Evolutionary conservation across 2,888 invertebrate species (phyloP).

Genomic region (Acronicta psi): DNA sequence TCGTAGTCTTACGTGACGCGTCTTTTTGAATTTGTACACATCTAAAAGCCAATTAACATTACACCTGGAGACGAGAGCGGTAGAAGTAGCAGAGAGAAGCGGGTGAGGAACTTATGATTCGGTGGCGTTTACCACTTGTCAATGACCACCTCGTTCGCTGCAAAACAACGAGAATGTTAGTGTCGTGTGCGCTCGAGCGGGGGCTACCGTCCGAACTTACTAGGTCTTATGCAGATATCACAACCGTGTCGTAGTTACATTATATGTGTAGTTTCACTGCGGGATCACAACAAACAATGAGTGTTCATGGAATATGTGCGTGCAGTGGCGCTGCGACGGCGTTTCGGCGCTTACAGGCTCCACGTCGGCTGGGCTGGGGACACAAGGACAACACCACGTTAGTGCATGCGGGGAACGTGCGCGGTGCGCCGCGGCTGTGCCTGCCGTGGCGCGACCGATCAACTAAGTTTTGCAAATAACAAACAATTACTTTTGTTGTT

Average conservation of each 20-base stretch:
- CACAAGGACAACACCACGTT: conserved; percentile 78
- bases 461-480: conserved; percentile 53
- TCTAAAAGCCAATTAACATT: conserved; percentile 73
- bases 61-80: conserved; percentile 81
- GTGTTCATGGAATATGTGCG: conserved; percentile 88
- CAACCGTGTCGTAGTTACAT: conserved; percentile 84
- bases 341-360: conserved; percentile 83
- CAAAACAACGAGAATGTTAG: conserved; percentile 88
- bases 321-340: conserved; percentile 82
- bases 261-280: conserved; percentile 87
- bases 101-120: conserved; percentile 85
- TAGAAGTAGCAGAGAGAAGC: conserved; percentile 85
- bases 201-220: conserved; percentile 83
- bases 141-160: conserved; percentile 92
- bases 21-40: conserved; percentile 64
- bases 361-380: conserved; percentile 86
- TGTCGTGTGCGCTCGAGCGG: conserved; percentile 75
- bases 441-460: conserved; percentile 36
- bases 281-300: conserved; percentile 89
- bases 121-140: conserved; percentile 91
- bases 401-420: conserved; percentile 79
- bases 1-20: conserved; percentile 59
- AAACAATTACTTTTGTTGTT: conserved; percentile 39
- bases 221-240: conserved; percentile 83
- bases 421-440: conserved; percentile 44